Evolutionary conservation across 2,888 invertebrate species (phyloP).

Genomic region (Philereme transversata): DNA sequence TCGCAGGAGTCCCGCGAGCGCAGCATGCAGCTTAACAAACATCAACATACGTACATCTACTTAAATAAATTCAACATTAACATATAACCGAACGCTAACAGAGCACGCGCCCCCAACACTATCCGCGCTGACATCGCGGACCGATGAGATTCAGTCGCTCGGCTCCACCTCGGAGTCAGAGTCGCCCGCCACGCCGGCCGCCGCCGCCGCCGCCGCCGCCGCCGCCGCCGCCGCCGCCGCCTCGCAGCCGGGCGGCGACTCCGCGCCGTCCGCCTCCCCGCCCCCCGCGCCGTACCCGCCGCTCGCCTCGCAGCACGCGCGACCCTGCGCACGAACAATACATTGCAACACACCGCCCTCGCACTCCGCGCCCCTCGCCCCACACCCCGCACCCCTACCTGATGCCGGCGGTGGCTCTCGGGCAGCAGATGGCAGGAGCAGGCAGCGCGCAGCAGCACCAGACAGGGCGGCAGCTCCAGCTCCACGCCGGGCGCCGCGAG

Average conservation of each 20-base stretch:
- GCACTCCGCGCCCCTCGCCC: neutral
- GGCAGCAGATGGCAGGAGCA: conserved; percentile 55
- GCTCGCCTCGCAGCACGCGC: conserved; percentile 31
- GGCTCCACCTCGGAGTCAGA: neutral
- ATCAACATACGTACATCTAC: no score
- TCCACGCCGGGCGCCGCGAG: conserved; percentile 32
- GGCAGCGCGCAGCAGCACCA: conserved; percentile 45
- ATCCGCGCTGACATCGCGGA: no score
- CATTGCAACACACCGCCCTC: neutral
- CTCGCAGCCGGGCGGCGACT: neutral
- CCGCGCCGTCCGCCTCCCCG: neutral
- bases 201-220: neutral
- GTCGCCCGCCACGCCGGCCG: neutral
- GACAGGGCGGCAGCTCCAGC: conserved; percentile 45
- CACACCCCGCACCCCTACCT: conserved; percentile 18
- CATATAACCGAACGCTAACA: no score
- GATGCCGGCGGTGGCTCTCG: conserved; percentile 49
- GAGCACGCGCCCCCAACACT: no score
- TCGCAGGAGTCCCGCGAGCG: no score
- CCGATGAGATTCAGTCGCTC: neutral
- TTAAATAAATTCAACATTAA: no score
- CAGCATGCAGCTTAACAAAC: no score
- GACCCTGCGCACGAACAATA: conserved; percentile 2
- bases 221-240: neutral
- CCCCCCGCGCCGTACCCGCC: conserved; percentile 16